Evolutionary conservation across 35 echinoderm and acorn worm species (phyloP).

Genomic region (Eucidaris tribuloides): DNA sequence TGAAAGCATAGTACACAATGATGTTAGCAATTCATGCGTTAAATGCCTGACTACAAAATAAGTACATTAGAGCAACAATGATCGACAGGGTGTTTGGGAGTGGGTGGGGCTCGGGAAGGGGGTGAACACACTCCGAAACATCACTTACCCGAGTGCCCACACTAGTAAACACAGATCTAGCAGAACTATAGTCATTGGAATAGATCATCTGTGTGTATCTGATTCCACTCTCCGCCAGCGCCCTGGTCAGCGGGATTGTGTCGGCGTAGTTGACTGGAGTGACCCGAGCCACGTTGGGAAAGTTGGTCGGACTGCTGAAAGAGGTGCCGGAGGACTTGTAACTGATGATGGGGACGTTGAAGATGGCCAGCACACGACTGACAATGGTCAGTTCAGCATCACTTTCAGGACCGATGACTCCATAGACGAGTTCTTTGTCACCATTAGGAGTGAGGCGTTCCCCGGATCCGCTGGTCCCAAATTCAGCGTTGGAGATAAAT

Average conservation of each 20-base stretch:
- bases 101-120: too few relatives aligned
- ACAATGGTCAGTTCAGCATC: slow-evolving; percentile 53
- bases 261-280: slow-evolving; percentile 13
- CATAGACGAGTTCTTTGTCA: slow-evolving; percentile 64
- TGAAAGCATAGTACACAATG: too few relatives aligned
- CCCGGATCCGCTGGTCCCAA: slow-evolving; percentile 64
- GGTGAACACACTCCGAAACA: too few relatives aligned
- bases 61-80: too few relatives aligned
- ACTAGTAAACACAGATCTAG: neutral
- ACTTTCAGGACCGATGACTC: slow-evolving; percentile 60
- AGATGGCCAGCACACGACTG: slow-evolving; percentile 38
- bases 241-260: neutral
- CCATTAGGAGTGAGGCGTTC: slow-evolving; percentile 2
- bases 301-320: neutral
- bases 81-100: too few relatives aligned
- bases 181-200: neutral
- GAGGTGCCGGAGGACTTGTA: slow-evolving; percentile 21
- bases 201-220: slow-evolving; percentile 35
- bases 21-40: too few relatives aligned
- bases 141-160: neutral
- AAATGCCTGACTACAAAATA: too few relatives aligned
- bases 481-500: slow-evolving; percentile 48
- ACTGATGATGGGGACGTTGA: slow-evolving; percentile 35
- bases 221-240: slow-evolving; percentile 8
- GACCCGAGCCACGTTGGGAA: slow-evolving; percentile 16